phyloP scores from a whole-genome alignment of 1,140 invertebrate species.

The Neoseiulus cucumeris region DNA sequence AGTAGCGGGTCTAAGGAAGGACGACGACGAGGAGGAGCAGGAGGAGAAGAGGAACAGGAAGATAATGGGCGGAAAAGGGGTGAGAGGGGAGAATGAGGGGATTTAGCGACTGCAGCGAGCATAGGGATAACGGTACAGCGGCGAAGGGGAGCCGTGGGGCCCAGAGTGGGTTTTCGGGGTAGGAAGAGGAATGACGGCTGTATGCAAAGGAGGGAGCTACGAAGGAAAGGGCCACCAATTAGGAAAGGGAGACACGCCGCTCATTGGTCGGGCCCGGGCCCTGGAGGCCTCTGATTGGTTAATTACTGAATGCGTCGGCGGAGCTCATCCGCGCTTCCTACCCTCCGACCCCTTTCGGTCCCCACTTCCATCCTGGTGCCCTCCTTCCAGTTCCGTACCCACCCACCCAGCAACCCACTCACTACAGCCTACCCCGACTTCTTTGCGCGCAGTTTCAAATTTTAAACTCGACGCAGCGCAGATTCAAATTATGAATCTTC shows the following conservation, averaged over 20 bases:
- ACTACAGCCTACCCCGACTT: too few relatives aligned
- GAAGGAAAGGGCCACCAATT: background rate
- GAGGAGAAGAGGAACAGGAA: too few relatives aligned
- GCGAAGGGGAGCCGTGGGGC: background rate
- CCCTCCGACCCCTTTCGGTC: background rate
- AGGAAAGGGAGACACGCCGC: slow-evolving; percentile 6
- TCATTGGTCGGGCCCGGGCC: slow-evolving; percentile 8
- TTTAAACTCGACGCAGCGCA: too few relatives aligned
- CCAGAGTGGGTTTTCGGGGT: background rate
- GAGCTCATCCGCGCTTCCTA: slow-evolving; percentile 1
- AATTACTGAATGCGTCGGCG: background rate
- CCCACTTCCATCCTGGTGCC: too few relatives aligned
- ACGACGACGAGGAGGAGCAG: too few relatives aligned
- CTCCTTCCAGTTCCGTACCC: too few relatives aligned
- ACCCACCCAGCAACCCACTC: too few relatives aligned
- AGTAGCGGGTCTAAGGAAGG: too few relatives aligned
- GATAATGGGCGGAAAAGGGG: background rate
- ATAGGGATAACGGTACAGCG: background rate
- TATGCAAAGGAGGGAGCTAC: background rate
- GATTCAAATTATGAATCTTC: too few relatives aligned
- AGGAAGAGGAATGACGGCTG: slow-evolving; percentile 1
- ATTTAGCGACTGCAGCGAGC: background rate
- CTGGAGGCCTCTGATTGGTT: slow-evolving; percentile 9
- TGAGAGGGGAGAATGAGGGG: background rate
- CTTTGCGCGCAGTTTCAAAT: too few relatives aligned